Evolutionary conservation across 2,797 vertebrate species (phyloP).

Genomic region (Neomorphus geoffroyi): DNA sequence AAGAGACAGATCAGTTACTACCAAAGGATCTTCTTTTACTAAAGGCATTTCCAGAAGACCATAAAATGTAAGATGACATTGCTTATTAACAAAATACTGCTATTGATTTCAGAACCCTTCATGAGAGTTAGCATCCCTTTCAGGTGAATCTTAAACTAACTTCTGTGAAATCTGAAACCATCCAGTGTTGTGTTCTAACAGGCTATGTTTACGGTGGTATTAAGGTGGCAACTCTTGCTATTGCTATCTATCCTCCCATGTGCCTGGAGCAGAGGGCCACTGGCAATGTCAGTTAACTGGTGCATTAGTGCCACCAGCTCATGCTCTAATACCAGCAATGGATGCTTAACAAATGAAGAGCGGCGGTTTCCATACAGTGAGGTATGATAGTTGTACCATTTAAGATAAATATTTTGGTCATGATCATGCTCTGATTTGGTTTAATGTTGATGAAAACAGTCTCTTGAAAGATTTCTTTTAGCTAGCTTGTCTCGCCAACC

Average conservation of each 20-base stretch:
- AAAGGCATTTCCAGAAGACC: neutral
- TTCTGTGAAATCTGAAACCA: neutral
- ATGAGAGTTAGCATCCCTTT: neutral
- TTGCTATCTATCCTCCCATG: neutral
- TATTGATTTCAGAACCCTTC: neutral
- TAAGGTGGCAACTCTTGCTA: neutral
- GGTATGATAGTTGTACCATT: neutral
- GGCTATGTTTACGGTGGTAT: neutral
- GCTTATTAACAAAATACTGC: neutral
- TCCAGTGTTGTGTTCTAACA: neutral
- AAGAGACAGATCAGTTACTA: neutral
- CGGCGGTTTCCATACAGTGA: neutral
- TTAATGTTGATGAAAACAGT: neutral
- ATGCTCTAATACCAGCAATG: neutral
- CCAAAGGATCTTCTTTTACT: neutral
- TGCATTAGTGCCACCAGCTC: conserved; percentile 1
- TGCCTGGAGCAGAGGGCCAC: neutral
- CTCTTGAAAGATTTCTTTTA: neutral
- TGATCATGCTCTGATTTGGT: neutral
- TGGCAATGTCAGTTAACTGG: neutral
- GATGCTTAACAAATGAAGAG: neutral
- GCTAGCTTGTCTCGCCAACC: neutral
- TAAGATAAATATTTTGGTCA: neutral
- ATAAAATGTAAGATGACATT: neutral
- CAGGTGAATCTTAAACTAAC: neutral